Evolutionary conservation across 2,797 vertebrate species (phyloP).

Genomic region (Coranthus polyacanthus): DNA sequence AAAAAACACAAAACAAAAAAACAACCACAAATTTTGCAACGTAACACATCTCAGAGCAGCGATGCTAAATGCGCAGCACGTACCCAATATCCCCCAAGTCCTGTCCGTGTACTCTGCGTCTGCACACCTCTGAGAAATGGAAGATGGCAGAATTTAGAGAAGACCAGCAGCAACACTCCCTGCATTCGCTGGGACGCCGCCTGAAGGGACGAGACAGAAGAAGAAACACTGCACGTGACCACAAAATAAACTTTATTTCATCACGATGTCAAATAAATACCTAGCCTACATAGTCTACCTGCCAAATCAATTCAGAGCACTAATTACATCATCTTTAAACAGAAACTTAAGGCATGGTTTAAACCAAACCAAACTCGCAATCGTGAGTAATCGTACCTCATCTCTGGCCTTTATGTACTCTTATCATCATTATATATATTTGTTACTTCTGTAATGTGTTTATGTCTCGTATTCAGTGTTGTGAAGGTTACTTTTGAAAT

Average conservation of each 20-base stretch:
- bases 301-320: too few relatives aligned
- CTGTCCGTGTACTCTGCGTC: constrained; percentile 95
- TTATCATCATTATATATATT: too few relatives aligned
- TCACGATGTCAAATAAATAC: too few relatives aligned
- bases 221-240: not conserved
- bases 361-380: too few relatives aligned
- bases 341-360: too few relatives aligned
- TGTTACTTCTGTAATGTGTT: too few relatives aligned
- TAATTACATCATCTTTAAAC: too few relatives aligned
- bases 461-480: too few relatives aligned
- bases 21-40: not conserved
- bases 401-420: too few relatives aligned
- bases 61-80: constrained; percentile 62
- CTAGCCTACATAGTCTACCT: too few relatives aligned
- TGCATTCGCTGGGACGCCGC: constrained; percentile 97
- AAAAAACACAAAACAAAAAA: constrained; percentile 12
- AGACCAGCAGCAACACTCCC: constrained; percentile 94
- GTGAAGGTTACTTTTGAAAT: too few relatives aligned
- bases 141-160: constrained; percentile 94
- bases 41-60: constrained; percentile 35
- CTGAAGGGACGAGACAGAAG: constrained; percentile 70
- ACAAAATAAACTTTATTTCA: not conserved
- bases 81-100: constrained; percentile 98
- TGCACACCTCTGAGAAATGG: constrained; percentile 94
- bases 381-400: too few relatives aligned